Percentiles rank a stretch among this genome's conserved stretches.
phyloP scores from a whole-genome alignment of 2,113 vertebrate species.

The Sinocyclocheilus maitianheensis region DNA sequence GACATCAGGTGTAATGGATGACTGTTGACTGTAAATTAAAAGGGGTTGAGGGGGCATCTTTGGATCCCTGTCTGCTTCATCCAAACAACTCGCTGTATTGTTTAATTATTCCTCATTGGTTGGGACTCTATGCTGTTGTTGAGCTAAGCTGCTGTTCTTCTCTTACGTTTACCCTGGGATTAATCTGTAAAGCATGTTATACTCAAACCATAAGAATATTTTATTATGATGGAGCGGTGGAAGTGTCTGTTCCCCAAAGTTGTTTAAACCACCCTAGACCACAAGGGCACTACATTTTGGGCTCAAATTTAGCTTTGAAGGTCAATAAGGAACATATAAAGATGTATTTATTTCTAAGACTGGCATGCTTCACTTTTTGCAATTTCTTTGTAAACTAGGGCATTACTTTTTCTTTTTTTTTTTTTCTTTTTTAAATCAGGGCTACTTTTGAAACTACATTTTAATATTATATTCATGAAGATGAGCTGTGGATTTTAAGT shows the following conservation, averaged over 20 bases:
- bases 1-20: slow-evolving; percentile 24
- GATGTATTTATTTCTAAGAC: slow-evolving; percentile 16
- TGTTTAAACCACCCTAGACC: neutral
- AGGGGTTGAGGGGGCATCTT: neutral
- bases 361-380: slow-evolving; percentile 27
- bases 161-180: slow-evolving; percentile 14
- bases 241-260: neutral
- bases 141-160: slow-evolving; percentile 12
- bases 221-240: neutral
- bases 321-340: neutral
- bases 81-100: slow-evolving; percentile 19
- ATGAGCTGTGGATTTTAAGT: slow-evolving; percentile 14
- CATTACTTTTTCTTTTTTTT: slow-evolving; percentile 19
- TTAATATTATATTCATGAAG: slow-evolving; percentile 38
- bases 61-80: neutral
- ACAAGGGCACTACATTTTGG: neutral
- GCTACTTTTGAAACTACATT: slow-evolving; percentile 19
- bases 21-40: slow-evolving; percentile 28
- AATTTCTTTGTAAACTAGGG: slow-evolving; percentile 39
- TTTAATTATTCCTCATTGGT: slow-evolving; percentile 31
- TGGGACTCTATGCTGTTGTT: neutral
- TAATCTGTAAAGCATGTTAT: neutral
- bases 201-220: neutral
- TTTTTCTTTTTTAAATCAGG: neutral
- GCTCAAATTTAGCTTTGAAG: neutral